A percentile compares a stretch with the other conserved stretches of the same genome.
Conservation (phyloP, 2,113 vertebrate species). For the Muntiacus muntjak region DNA sequence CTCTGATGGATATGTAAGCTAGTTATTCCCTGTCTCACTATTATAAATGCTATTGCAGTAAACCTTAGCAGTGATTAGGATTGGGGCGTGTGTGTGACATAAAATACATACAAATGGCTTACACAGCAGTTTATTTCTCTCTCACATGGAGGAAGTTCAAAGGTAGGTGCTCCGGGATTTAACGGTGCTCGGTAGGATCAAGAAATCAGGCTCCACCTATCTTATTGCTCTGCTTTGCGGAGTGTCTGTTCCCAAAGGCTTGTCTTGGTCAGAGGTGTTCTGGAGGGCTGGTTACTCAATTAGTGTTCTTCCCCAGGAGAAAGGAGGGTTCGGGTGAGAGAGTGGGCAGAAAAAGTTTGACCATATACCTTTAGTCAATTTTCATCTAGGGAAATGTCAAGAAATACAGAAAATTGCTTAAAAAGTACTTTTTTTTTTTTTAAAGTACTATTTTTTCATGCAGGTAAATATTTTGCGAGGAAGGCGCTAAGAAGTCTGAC, state of each 20-base stretch:
- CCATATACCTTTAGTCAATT: not conserved
- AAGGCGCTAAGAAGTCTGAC: not conserved
- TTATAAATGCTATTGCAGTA: not conserved
- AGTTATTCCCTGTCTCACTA: not conserved
- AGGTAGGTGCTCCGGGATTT: not conserved
- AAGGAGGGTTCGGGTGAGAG: not conserved
- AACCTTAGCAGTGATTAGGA: not conserved
- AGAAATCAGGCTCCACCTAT: not conserved
- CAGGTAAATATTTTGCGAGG: not conserved
- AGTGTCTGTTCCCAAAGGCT: not conserved
- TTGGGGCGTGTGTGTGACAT: not conserved
- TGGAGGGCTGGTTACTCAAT: not conserved
- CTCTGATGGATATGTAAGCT: not conserved
- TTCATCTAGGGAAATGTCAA: not conserved
- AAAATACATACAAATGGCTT: not conserved
- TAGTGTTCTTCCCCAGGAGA: not conserved
- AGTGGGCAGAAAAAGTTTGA: not conserved
- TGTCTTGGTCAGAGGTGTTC: not conserved
- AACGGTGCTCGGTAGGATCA: not conserved
- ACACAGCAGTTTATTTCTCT: not conserved
- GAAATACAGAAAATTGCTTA: not conserved
- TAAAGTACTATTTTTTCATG: not conserved
- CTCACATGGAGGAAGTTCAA: not conserved
- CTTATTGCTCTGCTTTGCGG: not conserved
- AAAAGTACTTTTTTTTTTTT: too few species aligned